Evolutionary conservation across 2,888 invertebrate genomes (phyloP), one percentile per base, ranked within the genome.

Genomic region (Ectemnius cavifrons): DNA sequence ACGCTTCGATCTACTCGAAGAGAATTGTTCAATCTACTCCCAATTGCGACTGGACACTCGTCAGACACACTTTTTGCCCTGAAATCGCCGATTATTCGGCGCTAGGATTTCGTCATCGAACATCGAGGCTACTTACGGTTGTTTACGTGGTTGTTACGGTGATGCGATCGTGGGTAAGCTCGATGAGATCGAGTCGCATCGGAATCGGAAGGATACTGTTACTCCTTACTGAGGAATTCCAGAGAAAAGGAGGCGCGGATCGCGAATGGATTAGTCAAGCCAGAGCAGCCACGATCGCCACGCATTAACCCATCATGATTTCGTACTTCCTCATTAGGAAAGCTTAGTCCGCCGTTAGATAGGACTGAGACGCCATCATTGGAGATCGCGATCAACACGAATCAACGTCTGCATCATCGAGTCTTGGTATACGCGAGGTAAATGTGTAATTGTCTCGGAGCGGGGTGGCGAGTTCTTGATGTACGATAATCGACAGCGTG

Each of bases 121-220:
- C 84, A 86, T 81, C 84, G 79, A 61, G 80, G 80, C 78, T 82
- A 75, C 77, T 85, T 76, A 76, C 77, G 37, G 37, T 37, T 37
- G 8, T 37, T 37, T 4, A 37, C 45, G 52, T 14, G 52, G 52
- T 14, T 5, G 52, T 14, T 14, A 52, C 52, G n/a, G 52, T 14
- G 52, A 0, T 1, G 14, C n/a, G 67, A 77, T 76, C 82, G 78
- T 84, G 84, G 78, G 82, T 83, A 83, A 73, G 68, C 56, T 20
- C 57, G 57, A 59, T 66, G 65, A 61, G 61, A 71, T 80, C 64
- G 71, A 80, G 82, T 81, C 79, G 80, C 81, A 83, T 82, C 75
- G 76, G 77, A 67, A 73, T 73, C 68, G 68, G 60, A 61, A 58
- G 56, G 79, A 85, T 85, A 84, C 85, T 82, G 83, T 84, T 85